Percentiles rank a stretch among this genome's conserved stretches.
phyloP scores from a whole-genome alignment of 2,888 invertebrate genomes.

The Epinotia nisella region DNA sequence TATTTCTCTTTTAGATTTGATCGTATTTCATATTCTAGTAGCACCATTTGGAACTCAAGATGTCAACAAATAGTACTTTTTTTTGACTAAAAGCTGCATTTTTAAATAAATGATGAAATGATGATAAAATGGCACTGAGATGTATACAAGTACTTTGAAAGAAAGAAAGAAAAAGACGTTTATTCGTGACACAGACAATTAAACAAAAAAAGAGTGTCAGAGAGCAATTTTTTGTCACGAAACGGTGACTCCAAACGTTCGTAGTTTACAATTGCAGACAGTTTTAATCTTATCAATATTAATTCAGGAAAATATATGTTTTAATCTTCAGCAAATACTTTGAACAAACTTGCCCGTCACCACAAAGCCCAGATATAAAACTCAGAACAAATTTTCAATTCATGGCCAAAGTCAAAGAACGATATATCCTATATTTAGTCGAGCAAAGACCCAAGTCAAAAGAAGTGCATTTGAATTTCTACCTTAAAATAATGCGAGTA shows the following conservation, averaged over 20 bases:
- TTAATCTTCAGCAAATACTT: constrained; percentile 23
- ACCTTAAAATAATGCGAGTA: background rate
- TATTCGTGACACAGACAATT: too few relatives aligned
- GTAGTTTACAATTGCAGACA: background rate
- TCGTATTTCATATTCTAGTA: too few relatives aligned
- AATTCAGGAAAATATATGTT: constrained; percentile 1
- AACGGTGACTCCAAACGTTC: background rate
- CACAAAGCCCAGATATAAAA: constrained; percentile 9
- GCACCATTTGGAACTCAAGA: too few relatives aligned
- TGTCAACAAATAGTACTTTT: too few relatives aligned
- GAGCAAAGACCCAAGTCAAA: background rate
- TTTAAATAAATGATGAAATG: too few relatives aligned
- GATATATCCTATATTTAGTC: background rate
- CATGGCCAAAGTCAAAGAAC: constrained; percentile 29
- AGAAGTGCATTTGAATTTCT: background rate
- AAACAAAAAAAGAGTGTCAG: too few relatives aligned
- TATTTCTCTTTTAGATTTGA: too few relatives aligned
- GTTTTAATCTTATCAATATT: background rate
- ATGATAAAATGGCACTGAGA: too few relatives aligned
- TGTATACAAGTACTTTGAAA: too few relatives aligned
- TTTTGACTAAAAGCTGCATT: too few relatives aligned
- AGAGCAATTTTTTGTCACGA: too few relatives aligned
- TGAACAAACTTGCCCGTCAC: constrained; percentile 19
- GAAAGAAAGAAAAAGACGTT: too few relatives aligned
- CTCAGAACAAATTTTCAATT: constrained; percentile 4